These are phyloP conservation scores for Diarsia mendica DNA, from an alignment of 2,888 invertebrate genomes.

Conservation along the genomic window DNA sequence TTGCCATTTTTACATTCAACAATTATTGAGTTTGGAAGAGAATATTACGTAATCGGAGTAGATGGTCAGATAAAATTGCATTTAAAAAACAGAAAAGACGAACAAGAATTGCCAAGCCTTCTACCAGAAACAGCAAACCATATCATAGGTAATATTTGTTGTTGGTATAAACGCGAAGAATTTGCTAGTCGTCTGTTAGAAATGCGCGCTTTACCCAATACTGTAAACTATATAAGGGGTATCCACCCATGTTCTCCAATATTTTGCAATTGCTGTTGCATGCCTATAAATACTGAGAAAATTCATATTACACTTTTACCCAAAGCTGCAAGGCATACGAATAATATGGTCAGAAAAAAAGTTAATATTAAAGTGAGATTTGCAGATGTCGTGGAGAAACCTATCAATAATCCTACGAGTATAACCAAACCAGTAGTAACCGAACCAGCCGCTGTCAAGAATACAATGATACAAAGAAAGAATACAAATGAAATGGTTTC, in stretches of 20 bases:
- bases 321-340: constrained; percentile 42
- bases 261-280: constrained; percentile 68
- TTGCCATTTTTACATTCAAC: constrained; percentile 23
- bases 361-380: constrained; percentile 21
- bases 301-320: background rate
- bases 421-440: background rate
- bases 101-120: background rate
- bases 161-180: constrained; percentile 69
- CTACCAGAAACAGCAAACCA: background rate
- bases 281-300: constrained; percentile 30
- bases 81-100: constrained; percentile 10
- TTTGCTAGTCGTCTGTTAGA: constrained; percentile 50
- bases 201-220: constrained; percentile 39
- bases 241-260: constrained; percentile 58
- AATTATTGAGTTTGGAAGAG: constrained; percentile 29
- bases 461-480: too few species aligned
- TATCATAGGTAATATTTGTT: constrained; percentile 59
- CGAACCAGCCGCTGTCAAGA: background rate
- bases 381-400: constrained; percentile 15
- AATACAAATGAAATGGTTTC: background rate
- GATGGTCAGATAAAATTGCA: constrained; percentile 40
- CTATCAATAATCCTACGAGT: background rate
- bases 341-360: constrained; percentile 31
- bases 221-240: constrained; percentile 61
- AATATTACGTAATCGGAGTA: constrained; percentile 63